These are phyloP conservation scores for Geococcyx californianus DNA, from an alignment of 2,113 vertebrate species.

Conservation along the genomic window DNA sequence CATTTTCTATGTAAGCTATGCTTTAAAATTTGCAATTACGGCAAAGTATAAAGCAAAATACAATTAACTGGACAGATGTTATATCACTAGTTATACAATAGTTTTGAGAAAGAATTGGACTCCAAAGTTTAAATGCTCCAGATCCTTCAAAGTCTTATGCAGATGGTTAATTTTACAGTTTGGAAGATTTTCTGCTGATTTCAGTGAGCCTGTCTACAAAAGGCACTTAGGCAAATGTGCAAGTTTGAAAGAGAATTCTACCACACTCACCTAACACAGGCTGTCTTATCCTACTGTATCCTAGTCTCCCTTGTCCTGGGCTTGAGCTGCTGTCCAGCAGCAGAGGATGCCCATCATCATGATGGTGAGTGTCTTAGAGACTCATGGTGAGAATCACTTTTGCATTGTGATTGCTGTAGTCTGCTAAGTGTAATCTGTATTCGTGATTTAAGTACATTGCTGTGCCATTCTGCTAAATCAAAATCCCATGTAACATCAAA, in stretches of 20 bases:
- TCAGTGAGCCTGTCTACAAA: background rate
- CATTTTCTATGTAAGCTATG: background rate
- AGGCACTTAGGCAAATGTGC: background rate
- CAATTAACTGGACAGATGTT: background rate
- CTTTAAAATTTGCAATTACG: background rate
- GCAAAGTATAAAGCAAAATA: background rate
- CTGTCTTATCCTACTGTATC: background rate
- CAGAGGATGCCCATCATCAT: background rate
- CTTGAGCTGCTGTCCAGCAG: background rate
- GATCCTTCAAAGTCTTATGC: background rate
- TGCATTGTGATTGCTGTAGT: background rate
- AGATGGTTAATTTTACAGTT: background rate
- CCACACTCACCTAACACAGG: background rate
- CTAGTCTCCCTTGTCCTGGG: no score
- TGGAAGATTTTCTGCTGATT: background rate
- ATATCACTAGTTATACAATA: background rate
- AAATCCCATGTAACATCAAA: background rate
- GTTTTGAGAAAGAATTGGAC: background rate
- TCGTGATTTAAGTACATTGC: background rate
- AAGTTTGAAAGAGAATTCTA: background rate
- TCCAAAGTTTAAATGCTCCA: background rate
- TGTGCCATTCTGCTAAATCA: background rate
- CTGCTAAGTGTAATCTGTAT: background rate
- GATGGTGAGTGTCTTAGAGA: background rate
- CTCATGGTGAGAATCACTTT: background rate